phyloP scores from a whole-genome alignment of 1,140 invertebrate genomes.

The Arctopsyche grandis region DNA sequence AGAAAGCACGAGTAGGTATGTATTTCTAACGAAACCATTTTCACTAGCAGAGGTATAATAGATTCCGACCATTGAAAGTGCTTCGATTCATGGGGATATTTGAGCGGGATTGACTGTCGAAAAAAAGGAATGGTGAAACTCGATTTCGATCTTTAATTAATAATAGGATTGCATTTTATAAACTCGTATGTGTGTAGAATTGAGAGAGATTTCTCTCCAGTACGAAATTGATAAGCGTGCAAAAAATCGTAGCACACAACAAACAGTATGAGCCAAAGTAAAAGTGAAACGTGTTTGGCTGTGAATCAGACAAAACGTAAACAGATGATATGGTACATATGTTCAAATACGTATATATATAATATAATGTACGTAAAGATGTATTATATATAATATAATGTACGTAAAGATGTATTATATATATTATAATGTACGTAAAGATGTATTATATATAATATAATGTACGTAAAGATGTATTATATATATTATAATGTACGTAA shows the following conservation, averaged over 20 bases:
- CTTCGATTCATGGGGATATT: not conserved
- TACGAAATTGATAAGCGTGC: not conserved
- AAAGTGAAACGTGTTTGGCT: constrained; percentile 25
- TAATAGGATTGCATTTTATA: no score
- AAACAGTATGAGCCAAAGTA: not conserved
- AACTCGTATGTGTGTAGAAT: not conserved
- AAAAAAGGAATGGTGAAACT: constrained; percentile 12
- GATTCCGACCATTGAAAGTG: not conserved
- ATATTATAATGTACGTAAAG: not conserved
- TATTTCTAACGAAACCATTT: not conserved
- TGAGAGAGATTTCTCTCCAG: not conserved
- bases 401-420: no score
- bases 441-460: not conserved
- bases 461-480: no score
- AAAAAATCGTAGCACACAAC: not conserved
- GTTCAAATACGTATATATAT: no score
- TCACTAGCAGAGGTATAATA: no score
- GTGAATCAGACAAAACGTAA: not conserved
- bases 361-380: not conserved
- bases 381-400: not conserved
- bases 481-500: no score
- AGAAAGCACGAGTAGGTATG: no score
- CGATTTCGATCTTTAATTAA: constrained; percentile 22
- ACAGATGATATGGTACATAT: not conserved
- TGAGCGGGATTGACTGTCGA: not conserved